Evolutionary conservation across 2,113 vertebrate species (phyloP), one percentile per base, ranked within the genome.

Genomic region (Girardinichthys multiradiatus): DNA sequence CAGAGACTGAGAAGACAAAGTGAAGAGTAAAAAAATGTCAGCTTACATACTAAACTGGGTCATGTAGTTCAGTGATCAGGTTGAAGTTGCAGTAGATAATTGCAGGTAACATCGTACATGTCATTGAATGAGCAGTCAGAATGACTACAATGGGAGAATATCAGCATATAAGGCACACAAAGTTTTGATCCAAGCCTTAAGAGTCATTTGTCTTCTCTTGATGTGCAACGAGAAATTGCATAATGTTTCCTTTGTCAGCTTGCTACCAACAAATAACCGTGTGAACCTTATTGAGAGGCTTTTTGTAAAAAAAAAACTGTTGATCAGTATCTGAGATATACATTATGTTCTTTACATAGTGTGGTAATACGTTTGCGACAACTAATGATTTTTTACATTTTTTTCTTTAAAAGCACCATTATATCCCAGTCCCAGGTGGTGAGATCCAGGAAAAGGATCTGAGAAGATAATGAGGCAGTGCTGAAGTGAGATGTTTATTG

Each of bases 1-100:
- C 76, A 92, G 31, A 71, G 86, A 84, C 94, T 95, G 77, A 75
- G 17, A n/a, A 27, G 26, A 54, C 21, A 54, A 54, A 2, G 48
- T 11, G 21, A 2, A 54, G 17, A 11, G 48, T 9, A 17, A 51
- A 51, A 24, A 21, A 24, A 48, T 48, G 19, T 48, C 19, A 24
- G 19, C 17, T 9, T 21, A 11, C 24, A n/a, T 17, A n/a, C 19
- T 11, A 54, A 54, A 5, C 24, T 2, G 24, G 35, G 35, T 10
- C 2, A 3, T n/a, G 17, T n/a, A 54, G 37, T 39, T 54, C 7
- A 54, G 48, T 12, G 10, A n/a, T 11, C 42, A 19, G 14, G 4
- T 45, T 19, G 4, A 45, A 45, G 42, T 19, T 17, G 19, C 17
- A 45, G 42, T 19, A 45, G 42, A 45, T 45, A 1, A 9, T 24